Evolutionary conservation across 2,888 invertebrate species (phyloP).

Genomic region (Mimumesa dahlbomi): DNA sequence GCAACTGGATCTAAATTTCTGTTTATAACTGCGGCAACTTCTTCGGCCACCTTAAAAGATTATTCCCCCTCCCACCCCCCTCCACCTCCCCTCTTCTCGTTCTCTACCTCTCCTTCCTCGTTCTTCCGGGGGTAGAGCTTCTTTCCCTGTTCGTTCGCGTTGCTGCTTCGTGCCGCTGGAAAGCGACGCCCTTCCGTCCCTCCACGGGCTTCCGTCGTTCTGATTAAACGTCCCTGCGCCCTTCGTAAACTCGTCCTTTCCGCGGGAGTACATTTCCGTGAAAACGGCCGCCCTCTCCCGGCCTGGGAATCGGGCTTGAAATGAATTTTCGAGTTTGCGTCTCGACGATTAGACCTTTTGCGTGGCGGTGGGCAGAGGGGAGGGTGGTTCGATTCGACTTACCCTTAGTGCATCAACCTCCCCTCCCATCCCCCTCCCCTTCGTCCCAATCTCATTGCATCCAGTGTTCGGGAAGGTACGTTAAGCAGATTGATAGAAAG

Average conservation of each 20-base stretch:
- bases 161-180: too few species aligned
- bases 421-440: too few species aligned
- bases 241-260: neutral
- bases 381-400: too few species aligned
- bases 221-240: conserved; percentile 41
- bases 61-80: conserved; percentile 59
- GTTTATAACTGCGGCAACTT: conserved; percentile 76
- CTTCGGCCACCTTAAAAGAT: conserved; percentile 71
- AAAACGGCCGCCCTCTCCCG: neutral
- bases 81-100: neutral
- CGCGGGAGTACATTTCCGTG: neutral
- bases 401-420: too few species aligned
- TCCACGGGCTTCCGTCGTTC: conserved; percentile 21
- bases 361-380: too few species aligned
- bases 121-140: neutral
- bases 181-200: too few species aligned
- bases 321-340: neutral
- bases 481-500: too few species aligned
- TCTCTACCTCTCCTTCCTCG: conserved; percentile 2
- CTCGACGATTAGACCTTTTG: neutral
- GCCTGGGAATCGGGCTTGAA: too few species aligned
- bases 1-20: conserved; percentile 77
- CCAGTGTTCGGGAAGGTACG: too few species aligned
- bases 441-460: too few species aligned
- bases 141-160: too few species aligned